A percentile compares a stretch with the other conserved stretches of the same genome.
Evolutionary conservation across 2,888 invertebrate species (phyloP).

Genomic region (Drosophila vallismaia): DNA sequence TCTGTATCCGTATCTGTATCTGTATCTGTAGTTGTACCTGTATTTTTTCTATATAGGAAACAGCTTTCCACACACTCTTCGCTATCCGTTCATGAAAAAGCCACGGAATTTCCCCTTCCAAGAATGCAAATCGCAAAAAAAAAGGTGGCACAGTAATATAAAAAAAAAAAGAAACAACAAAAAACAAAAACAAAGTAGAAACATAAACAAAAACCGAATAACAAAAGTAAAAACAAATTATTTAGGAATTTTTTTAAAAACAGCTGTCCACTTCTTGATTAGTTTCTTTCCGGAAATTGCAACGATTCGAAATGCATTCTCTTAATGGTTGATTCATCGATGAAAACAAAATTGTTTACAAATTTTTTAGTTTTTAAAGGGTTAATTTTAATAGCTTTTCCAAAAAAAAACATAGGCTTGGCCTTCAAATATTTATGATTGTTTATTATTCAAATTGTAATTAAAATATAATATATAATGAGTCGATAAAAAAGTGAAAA

Average conservation of each 20-base stretch:
- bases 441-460: too few relatives aligned
- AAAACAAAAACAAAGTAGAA: neutral
- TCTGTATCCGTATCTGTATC: neutral
- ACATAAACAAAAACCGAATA: neutral
- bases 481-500: too few relatives aligned
- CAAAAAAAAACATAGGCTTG: neutral
- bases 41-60: conserved; percentile 5
- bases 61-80: conserved; percentile 4
- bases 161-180: neutral
- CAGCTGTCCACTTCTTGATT: neutral
- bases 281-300: neutral
- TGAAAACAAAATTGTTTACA: neutral
- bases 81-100: neutral
- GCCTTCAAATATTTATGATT: too few relatives aligned
- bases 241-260: neutral
- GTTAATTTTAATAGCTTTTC: neutral
- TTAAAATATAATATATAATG: too few relatives aligned
- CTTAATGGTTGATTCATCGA: neutral
- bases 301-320: neutral
- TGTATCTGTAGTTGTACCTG: conserved; percentile 15
- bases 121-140: conserved; percentile 27
- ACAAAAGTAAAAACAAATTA: neutral
- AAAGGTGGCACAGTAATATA: neutral
- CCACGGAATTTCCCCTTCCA: conserved; percentile 10
- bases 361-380: neutral